Evolutionary conservation across 2,797 vertebrate species (phyloP), one percentile per base, ranked within the genome.

Genomic region (Sebastes miniatus): DNA sequence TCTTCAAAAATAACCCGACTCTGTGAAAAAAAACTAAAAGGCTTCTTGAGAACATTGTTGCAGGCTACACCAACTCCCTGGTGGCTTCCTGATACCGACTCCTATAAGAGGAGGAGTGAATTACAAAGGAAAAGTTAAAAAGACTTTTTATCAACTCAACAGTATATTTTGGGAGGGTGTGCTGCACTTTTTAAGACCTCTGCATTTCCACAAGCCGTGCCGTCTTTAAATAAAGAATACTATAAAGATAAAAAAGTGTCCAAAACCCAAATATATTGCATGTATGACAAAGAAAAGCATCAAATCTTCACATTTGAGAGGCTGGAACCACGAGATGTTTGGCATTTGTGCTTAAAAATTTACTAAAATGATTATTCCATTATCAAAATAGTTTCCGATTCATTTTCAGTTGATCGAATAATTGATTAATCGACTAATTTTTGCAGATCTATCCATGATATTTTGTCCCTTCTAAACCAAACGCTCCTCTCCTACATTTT

Each of bases 1-100:
- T 85, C 74, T 85, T 88, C 83, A 91, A 81, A 90, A 90, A 89
- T 84, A 90, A 84, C 75, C 29, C 24, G 27, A 78, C 66, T 85
- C 57, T 65, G 58, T 76, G 67, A 81, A 52, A 52, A 50, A 87
- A 81, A 87, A 81, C 59, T 74, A 56, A 78, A 83, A 82, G 71
- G 76, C 73, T 85, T 80, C 84, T 85, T 43, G 69, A 88, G 77
- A 88, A 83, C 81, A 79, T 62, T 77, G 85, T 81, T 87, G 77
- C 79, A 81, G 88, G 82, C 85, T 80, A 67, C 58, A 65, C 54
- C 57, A 65, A 59, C 71, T 91, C 89, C 86, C 87, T 9, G 54
- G 86, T 87, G 84, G 73, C 66, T 43, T 65, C 63, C 78, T 78
- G 69, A 88, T 78, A 84, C 59, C 63, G 72, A 81, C 80, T 85